Percentiles rank a stretch among this genome's conserved stretches.
Evolutionary conservation across 2,113 vertebrate genomes (phyloP).

Genomic region (Gallinago media): DNA sequence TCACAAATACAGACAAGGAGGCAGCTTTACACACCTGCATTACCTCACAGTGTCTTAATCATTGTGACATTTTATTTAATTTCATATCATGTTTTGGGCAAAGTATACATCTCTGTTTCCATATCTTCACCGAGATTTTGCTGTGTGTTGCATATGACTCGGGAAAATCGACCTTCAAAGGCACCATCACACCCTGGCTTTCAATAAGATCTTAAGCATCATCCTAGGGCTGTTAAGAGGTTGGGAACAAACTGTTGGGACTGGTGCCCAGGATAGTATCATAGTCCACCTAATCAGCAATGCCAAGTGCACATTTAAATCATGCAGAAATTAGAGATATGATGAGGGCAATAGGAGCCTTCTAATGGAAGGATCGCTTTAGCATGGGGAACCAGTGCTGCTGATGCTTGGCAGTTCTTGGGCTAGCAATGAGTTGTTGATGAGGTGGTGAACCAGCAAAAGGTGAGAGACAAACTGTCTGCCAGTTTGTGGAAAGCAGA

Average conservation of each 20-base stretch:
- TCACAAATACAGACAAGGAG: not conserved
- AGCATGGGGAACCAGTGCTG: not conserved
- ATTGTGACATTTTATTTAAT: not conserved
- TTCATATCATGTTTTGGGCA: not conserved
- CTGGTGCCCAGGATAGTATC: not conserved
- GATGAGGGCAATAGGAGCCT: not conserved
- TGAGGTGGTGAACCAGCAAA: not conserved
- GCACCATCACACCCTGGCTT: not conserved
- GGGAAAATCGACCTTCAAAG: not conserved
- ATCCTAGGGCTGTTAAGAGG: not conserved
- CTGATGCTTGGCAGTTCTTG: not conserved
- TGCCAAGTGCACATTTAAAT: conserved; percentile 4
- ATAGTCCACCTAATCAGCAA: not conserved
- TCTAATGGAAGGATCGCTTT: conserved; percentile 17
- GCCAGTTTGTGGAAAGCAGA: not conserved
- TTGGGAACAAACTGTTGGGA: not conserved
- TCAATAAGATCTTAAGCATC: not conserved
- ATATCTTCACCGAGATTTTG: not conserved
- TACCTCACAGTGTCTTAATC: not conserved
- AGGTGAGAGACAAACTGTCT: not conserved
- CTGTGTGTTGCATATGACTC: accelerated
- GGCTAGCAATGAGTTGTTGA: not conserved
- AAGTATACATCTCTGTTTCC: not conserved
- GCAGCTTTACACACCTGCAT: not conserved
- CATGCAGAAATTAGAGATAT: conserved; percentile 3